Percentiles rank a stretch among this genome's conserved stretches.
Conservation (phyloP, 2,113 vertebrate species). For the Corythornis vintsioides region DNA sequence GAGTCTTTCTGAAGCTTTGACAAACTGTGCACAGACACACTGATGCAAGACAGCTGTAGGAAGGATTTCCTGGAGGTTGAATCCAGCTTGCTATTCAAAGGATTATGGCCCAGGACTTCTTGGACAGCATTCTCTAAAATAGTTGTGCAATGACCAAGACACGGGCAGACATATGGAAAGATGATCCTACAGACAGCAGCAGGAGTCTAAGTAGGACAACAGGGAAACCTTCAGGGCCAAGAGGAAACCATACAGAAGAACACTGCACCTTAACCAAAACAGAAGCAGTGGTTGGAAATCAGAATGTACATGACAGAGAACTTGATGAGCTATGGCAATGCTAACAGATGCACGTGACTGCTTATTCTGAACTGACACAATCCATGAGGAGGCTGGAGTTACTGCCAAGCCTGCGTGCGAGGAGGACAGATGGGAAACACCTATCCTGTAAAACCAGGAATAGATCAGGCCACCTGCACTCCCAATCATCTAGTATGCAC, state of each 20-base stretch:
- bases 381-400: neutral
- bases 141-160: neutral
- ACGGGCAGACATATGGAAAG: neutral
- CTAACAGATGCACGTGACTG: neutral
- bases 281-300: neutral
- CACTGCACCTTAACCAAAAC: neutral
- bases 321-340: neutral
- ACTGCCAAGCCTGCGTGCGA: neutral
- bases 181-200: neutral
- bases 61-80: neutral
- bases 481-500: neutral
- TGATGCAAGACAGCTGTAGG: neutral
- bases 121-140: neutral
- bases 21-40: neutral
- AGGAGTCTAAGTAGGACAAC: neutral
- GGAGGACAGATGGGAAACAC: neutral
- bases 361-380: neutral
- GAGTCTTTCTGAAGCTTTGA: neutral
- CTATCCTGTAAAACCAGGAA: neutral
- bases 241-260: neutral
- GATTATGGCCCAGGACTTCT: neutral
- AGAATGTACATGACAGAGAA: neutral
- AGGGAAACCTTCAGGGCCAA: neutral
- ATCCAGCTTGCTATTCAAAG: neutral
- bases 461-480: neutral